These are phyloP conservation scores for Brachystomella parvula DNA, from an alignment of 1,140 invertebrate species.

Conservation along the genomic window DNA sequence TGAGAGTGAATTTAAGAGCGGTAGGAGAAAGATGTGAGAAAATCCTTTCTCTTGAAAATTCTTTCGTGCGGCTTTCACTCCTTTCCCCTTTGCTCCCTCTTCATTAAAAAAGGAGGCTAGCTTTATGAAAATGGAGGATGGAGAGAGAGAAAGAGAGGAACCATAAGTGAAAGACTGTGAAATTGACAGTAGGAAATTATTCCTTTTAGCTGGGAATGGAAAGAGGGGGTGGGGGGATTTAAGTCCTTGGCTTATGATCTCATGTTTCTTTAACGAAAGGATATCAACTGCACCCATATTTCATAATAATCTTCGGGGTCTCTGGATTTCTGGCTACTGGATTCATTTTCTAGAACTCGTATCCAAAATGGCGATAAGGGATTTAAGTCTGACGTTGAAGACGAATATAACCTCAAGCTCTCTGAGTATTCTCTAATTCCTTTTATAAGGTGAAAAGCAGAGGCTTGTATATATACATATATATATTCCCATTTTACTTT, in stretches of 20 bases:
- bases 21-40: too few species aligned
- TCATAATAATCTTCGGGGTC: background rate
- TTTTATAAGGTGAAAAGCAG: background rate
- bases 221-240: background rate
- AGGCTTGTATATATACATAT: too few species aligned
- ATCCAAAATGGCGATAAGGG: background rate
- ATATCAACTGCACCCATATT: background rate
- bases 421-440: background rate
- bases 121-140: background rate
- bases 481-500: too few species aligned
- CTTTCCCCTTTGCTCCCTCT: too few species aligned
- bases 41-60: too few species aligned
- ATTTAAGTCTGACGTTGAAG: background rate
- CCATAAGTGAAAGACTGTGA: background rate
- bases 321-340: background rate
- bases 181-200: conserved; percentile 8
- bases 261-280: background rate
- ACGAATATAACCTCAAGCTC: background rate
- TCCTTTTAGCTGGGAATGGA: background rate
- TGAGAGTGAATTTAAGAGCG: too few species aligned
- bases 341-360: background rate
- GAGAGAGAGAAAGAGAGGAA: background rate
- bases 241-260: background rate
- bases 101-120: too few species aligned
- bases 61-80: too few species aligned